These are phyloP conservation scores for Aphidius gifuensis DNA, from an alignment of 1,140 invertebrate genomes.

Conservation along the genomic window DNA sequence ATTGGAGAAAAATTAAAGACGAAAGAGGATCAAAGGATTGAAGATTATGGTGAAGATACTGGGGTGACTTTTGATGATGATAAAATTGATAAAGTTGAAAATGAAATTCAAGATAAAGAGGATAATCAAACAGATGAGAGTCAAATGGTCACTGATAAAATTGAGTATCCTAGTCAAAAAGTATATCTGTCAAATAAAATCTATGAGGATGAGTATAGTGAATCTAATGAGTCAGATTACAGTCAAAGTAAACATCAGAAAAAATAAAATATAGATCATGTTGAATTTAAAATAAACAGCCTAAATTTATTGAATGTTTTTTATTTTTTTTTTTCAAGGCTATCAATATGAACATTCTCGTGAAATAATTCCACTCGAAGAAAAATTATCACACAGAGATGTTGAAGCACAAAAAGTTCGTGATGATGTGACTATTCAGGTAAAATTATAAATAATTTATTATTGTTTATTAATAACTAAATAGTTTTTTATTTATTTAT, in stretches of 20 bases:
- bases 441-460: constrained; percentile 21
- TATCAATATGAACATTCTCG: constrained; percentile 36
- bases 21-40: constrained; percentile 1
- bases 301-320: constrained; percentile 4
- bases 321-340: constrained; percentile 37
- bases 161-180: background rate
- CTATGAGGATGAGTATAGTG: background rate
- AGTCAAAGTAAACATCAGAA: too few species aligned
- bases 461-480: background rate
- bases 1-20: background rate
- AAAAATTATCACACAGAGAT: constrained; percentile 37
- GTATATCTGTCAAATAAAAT: background rate
- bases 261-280: too few species aligned
- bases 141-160: background rate
- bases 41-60: background rate
- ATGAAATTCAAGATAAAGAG: background rate
- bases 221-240: background rate
- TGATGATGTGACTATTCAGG: constrained; percentile 51
- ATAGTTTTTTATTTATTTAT: background rate
- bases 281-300: too few species aligned
- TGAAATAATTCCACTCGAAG: constrained; percentile 17
- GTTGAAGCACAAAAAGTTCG: constrained; percentile 44
- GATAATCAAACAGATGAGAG: background rate
- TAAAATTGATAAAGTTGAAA: constrained; percentile 1
- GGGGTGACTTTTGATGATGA: constrained; percentile 2